phyloP scores from a whole-genome alignment of 64 coral and sea anemone genomes.

The Acropora yongei region DNA sequence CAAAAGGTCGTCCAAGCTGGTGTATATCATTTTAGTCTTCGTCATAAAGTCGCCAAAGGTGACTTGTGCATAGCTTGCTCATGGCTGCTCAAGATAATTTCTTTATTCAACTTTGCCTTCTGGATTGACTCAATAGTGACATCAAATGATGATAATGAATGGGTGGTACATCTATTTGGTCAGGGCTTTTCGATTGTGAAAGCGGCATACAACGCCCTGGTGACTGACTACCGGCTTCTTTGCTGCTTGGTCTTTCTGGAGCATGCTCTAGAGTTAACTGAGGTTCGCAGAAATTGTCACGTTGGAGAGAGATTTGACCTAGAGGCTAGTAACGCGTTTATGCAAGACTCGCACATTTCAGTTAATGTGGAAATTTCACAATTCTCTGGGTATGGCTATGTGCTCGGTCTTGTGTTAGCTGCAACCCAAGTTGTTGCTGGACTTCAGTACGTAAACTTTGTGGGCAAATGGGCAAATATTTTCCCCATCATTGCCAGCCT shows the following conservation, averaged over 20 bases:
- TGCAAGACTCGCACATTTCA: background rate
- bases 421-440: constrained; percentile 69
- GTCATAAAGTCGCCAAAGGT: constrained; percentile 76
- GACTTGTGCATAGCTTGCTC: constrained; percentile 78
- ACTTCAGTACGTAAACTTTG: constrained; percentile 75
- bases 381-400: constrained; percentile 76
- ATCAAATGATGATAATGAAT: constrained; percentile 64
- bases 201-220: constrained; percentile 77
- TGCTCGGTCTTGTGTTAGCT: constrained; percentile 62
- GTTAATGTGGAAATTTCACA: constrained; percentile 60
- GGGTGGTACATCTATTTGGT: constrained; percentile 59
- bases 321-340: background rate
- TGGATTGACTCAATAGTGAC: constrained; percentile 85
- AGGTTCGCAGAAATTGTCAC: background rate
- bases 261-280: constrained; percentile 81
- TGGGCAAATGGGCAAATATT: constrained; percentile 83
- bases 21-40: constrained; percentile 84
- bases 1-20: constrained; percentile 77
- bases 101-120: constrained; percentile 87
- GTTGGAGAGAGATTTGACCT: constrained; percentile 12
- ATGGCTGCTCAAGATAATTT: constrained; percentile 78
- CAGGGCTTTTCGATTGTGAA: constrained; percentile 85
- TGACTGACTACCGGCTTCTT: constrained; percentile 81
- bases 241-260: constrained; percentile 84
- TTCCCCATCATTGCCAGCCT: constrained; percentile 75